phyloP scores from a whole-genome alignment of 2,888 invertebrate species.

The Eristalinus sepulchralis region DNA sequence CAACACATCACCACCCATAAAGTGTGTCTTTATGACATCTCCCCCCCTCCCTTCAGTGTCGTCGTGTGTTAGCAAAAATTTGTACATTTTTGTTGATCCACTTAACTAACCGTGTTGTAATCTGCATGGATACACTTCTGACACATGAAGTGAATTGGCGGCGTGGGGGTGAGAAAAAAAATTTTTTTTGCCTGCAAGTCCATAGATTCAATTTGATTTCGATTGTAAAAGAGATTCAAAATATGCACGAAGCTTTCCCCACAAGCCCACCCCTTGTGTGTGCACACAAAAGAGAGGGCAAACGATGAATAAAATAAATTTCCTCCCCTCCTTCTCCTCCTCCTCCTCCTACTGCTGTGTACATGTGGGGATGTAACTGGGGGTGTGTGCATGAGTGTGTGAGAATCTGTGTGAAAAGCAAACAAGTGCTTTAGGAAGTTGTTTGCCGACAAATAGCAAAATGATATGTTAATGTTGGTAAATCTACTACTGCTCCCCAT shows the following conservation, averaged over 20 bases:
- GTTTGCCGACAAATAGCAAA: constrained; percentile 71
- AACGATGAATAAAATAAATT: constrained; percentile 64
- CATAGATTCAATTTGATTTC: constrained; percentile 50
- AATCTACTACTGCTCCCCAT: constrained; percentile 51
- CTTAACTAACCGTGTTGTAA: constrained; percentile 63
- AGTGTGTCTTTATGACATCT: constrained; percentile 54
- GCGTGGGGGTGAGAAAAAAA: constrained; percentile 21
- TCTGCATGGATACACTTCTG: constrained; percentile 51
- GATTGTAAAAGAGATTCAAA: constrained; percentile 31
- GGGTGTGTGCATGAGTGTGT: neutral
- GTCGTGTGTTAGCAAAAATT: constrained; percentile 44
- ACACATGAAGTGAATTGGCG: neutral
- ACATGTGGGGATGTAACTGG: neutral
- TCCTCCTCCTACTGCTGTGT: no score
- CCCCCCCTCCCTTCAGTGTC: neutral
- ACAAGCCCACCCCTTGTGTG: neutral
- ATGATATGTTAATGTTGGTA: constrained; percentile 71
- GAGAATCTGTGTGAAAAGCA: constrained; percentile 62
- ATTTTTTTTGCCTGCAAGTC: neutral
- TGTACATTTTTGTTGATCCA: constrained; percentile 55
- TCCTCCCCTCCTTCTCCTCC: neutral
- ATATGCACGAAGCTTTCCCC: neutral
- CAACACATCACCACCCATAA: constrained; percentile 36
- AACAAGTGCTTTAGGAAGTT: constrained; percentile 71
- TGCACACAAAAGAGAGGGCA: neutral